Evolutionary conservation across 2,888 invertebrate species (phyloP).

Genomic region (Tenthredo livida): DNA sequence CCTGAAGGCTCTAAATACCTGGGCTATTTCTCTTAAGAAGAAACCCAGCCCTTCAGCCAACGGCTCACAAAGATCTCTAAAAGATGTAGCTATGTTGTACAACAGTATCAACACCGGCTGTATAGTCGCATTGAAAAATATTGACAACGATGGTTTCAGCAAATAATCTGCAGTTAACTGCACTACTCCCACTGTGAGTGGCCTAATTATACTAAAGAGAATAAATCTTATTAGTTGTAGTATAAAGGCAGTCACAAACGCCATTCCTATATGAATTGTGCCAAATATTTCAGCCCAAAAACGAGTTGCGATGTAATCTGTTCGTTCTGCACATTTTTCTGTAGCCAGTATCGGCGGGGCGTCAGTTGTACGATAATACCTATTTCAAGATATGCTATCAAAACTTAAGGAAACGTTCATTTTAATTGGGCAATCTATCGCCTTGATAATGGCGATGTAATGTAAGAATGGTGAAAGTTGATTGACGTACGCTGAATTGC

Average conservation of each 20-base stretch:
- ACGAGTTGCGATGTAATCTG: constrained; percentile 81
- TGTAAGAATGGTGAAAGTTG: neutral
- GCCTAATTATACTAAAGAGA: constrained; percentile 81
- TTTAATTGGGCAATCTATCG: neutral
- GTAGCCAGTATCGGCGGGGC: constrained; percentile 81
- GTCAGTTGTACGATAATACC: constrained; percentile 84
- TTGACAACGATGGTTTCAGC: constrained; percentile 84
- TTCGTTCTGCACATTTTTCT: constrained; percentile 81
- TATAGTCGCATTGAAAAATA: constrained; percentile 83
- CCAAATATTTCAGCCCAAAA: constrained; percentile 87
- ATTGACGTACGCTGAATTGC: constrained; percentile 80
- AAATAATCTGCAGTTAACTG: constrained; percentile 85
- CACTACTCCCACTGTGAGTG: constrained; percentile 82
- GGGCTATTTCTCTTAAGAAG: constrained; percentile 78
- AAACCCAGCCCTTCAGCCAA: constrained; percentile 81
- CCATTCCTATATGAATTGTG: constrained; percentile 81
- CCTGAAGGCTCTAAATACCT: constrained; percentile 78
- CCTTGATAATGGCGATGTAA: neutral
- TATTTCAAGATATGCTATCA: constrained; percentile 64
- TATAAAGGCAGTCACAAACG: constrained; percentile 82
- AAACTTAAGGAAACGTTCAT: constrained; percentile 12
- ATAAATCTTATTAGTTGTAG: constrained; percentile 82
- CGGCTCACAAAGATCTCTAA: constrained; percentile 83
- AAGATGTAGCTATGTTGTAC: constrained; percentile 82
- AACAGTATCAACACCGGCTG: constrained; percentile 85